Percentiles rank a stretch among this genome's conserved stretches.
These are phyloP conservation scores for Oeneis ivallda DNA, from an alignment of 2,888 invertebrate genomes.

Conservation along the genomic window DNA sequence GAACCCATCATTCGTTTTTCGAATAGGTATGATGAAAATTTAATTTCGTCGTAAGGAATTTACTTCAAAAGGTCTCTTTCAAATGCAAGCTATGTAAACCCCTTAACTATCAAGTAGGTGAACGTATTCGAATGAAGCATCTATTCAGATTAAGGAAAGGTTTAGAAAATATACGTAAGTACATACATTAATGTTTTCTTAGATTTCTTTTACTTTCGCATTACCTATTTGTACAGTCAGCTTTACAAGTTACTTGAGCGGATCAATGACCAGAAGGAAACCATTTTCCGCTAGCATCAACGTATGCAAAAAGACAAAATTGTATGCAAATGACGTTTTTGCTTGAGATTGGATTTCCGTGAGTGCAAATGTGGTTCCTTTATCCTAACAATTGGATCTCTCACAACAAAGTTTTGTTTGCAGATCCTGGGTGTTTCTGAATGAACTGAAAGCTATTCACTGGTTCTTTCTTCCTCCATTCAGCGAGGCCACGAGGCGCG, in stretches of 20 bases:
- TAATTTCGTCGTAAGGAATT: neutral
- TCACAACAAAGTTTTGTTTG: neutral
- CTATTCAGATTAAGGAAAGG: slow-evolving; percentile 8
- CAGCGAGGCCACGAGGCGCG: no score
- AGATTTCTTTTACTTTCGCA: neutral
- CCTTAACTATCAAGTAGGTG: neutral
- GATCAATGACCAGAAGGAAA: neutral
- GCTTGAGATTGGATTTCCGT: neutral
- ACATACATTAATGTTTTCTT: neutral
- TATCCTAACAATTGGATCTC: neutral
- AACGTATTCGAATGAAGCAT: neutral
- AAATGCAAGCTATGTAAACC: neutral
- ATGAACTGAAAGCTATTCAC: neutral
- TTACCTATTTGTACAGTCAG: neutral
- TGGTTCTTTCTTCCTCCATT: neutral
- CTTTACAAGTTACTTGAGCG: neutral
- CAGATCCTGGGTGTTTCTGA: neutral
- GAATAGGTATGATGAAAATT: no score
- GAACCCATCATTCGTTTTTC: no score
- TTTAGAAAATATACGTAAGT: neutral
- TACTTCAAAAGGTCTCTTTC: slow-evolving; percentile 3
- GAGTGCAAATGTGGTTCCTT: slow-evolving; percentile 1
- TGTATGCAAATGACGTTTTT: neutral
- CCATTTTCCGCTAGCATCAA: neutral
- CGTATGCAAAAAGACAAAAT: neutral